Conservation (phyloP, 2,797 vertebrate genomes). For the Malacoraja senta region DNA sequence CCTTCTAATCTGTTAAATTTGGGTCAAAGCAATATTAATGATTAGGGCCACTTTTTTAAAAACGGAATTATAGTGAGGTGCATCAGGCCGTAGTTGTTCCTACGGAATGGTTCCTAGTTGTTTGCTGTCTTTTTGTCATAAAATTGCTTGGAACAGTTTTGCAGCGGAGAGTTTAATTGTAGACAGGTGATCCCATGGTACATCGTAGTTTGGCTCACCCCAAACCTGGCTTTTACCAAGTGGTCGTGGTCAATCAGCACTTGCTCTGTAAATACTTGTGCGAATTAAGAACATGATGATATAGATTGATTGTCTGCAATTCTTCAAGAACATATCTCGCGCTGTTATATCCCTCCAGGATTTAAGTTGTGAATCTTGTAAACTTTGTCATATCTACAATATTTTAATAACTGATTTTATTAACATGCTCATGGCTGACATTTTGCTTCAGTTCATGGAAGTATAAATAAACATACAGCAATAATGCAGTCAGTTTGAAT, state of each 20-base stretch:
- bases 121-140: not conserved
- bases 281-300: not conserved
- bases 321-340: not conserved
- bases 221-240: too few species aligned
- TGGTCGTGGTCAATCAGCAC: not conserved
- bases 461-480: not conserved
- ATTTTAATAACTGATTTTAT: not conserved
- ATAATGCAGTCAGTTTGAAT: too few species aligned
- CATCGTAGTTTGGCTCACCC: too few species aligned
- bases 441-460: not conserved
- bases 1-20: not conserved
- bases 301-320: not conserved
- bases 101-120: not conserved
- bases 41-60: not conserved
- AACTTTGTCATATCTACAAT: not conserved
- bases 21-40: not conserved
- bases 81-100: not conserved
- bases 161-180: not conserved
- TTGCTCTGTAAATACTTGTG: not conserved
- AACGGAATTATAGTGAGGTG: not conserved
- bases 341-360: not conserved
- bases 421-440: not conserved
- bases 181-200: not conserved
- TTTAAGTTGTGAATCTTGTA: not conserved
- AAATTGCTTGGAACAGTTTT: not conserved